These are phyloP conservation scores for Cyanocitta stelleri DNA, from an alignment of 2,113 vertebrate species.

Conservation along the genomic window DNA sequence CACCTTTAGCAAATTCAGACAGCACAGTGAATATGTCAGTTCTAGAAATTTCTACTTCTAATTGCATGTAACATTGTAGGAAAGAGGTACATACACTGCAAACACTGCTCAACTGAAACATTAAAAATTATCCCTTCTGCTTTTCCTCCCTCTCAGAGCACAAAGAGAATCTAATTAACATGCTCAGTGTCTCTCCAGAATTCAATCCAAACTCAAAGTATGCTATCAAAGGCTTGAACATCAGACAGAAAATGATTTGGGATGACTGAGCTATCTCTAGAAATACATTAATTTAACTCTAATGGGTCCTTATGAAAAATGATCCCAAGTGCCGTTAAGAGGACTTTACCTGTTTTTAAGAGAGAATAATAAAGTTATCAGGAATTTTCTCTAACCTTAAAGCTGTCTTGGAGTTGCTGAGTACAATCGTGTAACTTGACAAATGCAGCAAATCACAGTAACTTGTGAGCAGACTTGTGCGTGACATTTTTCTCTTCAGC, in stretches of 20 bases:
- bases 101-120: slow-evolving; percentile 28
- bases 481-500: background rate
- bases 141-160: slow-evolving; percentile 3
- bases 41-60: slow-evolving; percentile 19
- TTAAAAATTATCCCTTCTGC: slow-evolving; percentile 32
- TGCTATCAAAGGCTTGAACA: slow-evolving; percentile 74
- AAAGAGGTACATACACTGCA: background rate
- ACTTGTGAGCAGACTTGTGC: background rate
- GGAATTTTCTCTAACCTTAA: slow-evolving; percentile 57
- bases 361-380: slow-evolving; percentile 66
- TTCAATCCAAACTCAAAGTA: slow-evolving; percentile 78
- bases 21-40: background rate
- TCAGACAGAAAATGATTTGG: slow-evolving; percentile 74
- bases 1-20: slow-evolving; percentile 12
- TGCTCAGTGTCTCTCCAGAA: slow-evolving; percentile 71
- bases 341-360: slow-evolving; percentile 63
- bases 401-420: slow-evolving; percentile 31
- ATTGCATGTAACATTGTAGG: background rate
- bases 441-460: slow-evolving; percentile 10
- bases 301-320: slow-evolving; percentile 63
- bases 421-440: background rate
- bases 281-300: slow-evolving; percentile 74
- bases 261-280: slow-evolving; percentile 72
- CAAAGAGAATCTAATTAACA: slow-evolving; percentile 70
- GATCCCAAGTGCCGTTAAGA: slow-evolving; percentile 61